Evolutionary conservation across 2,888 invertebrate genomes (phyloP).

Genomic region (Monochamus alternatus): DNA sequence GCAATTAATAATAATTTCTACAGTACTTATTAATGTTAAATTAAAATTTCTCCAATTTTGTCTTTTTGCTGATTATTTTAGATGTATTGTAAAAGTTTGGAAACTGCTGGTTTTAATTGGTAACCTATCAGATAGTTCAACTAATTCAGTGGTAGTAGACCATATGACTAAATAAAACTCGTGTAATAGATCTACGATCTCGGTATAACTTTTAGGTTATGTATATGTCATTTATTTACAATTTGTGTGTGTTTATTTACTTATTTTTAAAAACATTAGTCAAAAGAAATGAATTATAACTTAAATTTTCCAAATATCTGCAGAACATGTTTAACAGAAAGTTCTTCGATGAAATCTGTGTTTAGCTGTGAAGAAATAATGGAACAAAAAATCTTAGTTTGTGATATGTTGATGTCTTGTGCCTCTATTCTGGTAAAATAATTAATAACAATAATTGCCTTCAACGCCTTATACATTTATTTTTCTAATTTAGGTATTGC

Average conservation of each 20-base stretch:
- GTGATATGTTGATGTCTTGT: slow-evolving; percentile 59
- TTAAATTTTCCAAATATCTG: slow-evolving; percentile 49
- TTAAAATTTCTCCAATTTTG: too few species aligned
- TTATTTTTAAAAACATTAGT: background rate
- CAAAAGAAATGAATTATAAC: slow-evolving; percentile 18
- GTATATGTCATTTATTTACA: background rate
- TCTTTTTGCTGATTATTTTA: too few species aligned
- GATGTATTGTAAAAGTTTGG: too few species aligned
- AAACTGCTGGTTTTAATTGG: too few species aligned
- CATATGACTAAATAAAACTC: too few species aligned
- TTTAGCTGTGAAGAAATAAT: slow-evolving; percentile 53
- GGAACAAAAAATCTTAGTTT: slow-evolving; percentile 52
- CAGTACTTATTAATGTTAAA: too few species aligned
- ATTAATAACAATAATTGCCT: too few species aligned
- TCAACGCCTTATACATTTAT: background rate
- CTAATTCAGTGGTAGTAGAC: too few species aligned
- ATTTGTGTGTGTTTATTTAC: background rate
- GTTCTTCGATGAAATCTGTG: slow-evolving; percentile 50
- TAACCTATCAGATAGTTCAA: too few species aligned
- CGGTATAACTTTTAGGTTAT: background rate
- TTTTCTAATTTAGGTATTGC: slow-evolving; percentile 55
- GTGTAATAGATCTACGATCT: too few species aligned
- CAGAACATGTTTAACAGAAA: slow-evolving; percentile 57
- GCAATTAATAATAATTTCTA: too few species aligned
- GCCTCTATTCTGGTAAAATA: slow-evolving; percentile 58